Percentiles rank a stretch among this genome's conserved stretches.
phyloP scores from a whole-genome alignment of 1,140 invertebrate species.

The Drosophila sucinea region DNA sequence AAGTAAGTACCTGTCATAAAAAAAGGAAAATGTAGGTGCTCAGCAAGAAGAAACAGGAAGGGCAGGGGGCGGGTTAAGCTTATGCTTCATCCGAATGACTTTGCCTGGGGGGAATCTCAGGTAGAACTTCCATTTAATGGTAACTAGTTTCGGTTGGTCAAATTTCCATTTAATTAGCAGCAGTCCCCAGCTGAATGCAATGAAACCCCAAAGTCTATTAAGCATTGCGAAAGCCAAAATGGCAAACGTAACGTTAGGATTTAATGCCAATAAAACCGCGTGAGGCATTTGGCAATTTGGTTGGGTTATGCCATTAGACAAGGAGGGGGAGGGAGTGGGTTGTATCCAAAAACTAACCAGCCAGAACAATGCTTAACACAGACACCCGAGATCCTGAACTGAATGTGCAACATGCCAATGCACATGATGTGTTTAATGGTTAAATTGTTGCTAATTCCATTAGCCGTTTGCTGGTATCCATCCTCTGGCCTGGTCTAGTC shows the following conservation, averaged over 20 bases:
- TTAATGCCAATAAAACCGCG: conserved; percentile 72
- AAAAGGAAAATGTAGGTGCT: conserved; percentile 49
- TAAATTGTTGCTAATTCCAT: conserved; percentile 82
- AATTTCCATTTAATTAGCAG: conserved; percentile 73
- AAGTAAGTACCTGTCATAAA: conserved; percentile 74
- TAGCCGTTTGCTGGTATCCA: conserved; percentile 60
- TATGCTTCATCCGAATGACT: conserved; percentile 30
- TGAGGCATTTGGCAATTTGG: conserved; percentile 31
- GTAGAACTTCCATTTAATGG: conserved; percentile 6
- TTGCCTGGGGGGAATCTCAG: conserved; percentile 2
- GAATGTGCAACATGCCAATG: conserved; percentile 74
- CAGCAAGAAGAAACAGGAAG: neutral
- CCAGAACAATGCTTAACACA: conserved; percentile 45
- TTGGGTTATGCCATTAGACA: neutral
- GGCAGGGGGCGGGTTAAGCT: conserved; percentile 12
- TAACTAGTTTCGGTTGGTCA: conserved; percentile 28
- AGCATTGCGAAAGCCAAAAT: conserved; percentile 67
- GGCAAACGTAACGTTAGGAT: conserved; percentile 55
- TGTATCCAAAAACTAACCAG: conserved; percentile 62
- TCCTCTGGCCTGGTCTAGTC: neutral
- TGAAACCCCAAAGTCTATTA: conserved; percentile 77
- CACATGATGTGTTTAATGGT: conserved; percentile 81
- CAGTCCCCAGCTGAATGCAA: conserved; percentile 50
- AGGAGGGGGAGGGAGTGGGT: neutral
- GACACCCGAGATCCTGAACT: conserved; percentile 15